Evolutionary conservation across 2,888 invertebrate species (phyloP).

Genomic region (Oscheius sp.): DNA sequence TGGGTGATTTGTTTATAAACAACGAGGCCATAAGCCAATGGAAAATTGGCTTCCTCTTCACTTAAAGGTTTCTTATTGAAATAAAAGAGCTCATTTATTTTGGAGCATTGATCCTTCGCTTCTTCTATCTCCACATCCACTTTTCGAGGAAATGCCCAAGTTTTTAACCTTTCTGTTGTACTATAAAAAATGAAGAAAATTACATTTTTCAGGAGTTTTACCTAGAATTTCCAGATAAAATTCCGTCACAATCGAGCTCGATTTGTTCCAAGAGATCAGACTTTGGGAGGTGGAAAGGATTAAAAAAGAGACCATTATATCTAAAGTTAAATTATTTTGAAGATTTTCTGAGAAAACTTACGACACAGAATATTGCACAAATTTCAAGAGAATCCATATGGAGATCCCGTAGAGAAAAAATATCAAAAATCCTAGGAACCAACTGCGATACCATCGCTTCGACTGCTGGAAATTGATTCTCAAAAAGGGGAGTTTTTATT

Average conservation of each 20-base stretch:
- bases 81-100: slow-evolving; percentile 33
- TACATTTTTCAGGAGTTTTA: not conserved
- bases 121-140: too few species aligned
- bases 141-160: too few species aligned
- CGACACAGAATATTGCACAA: not conserved
- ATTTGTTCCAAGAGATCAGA: not conserved
- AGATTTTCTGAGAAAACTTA: not conserved
- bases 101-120: slow-evolving; percentile 13
- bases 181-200: not conserved
- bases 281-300: not conserved
- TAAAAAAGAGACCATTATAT: not conserved
- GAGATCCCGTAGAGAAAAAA: not conserved
- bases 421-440: not conserved
- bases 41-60: slow-evolving; percentile 37
- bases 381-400: not conserved
- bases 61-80: slow-evolving; percentile 30
- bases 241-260: not conserved
- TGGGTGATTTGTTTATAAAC: slow-evolving; percentile 40
- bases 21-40: slow-evolving; percentile 44
- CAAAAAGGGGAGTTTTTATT: not conserved
- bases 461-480: not conserved
- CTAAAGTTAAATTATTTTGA: not conserved
- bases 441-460: not conserved
- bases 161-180: too few species aligned
- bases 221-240: not conserved